These are phyloP conservation scores for Cosmorhoe ocellata DNA, from an alignment of 2,888 invertebrate species.

Conservation along the genomic window DNA sequence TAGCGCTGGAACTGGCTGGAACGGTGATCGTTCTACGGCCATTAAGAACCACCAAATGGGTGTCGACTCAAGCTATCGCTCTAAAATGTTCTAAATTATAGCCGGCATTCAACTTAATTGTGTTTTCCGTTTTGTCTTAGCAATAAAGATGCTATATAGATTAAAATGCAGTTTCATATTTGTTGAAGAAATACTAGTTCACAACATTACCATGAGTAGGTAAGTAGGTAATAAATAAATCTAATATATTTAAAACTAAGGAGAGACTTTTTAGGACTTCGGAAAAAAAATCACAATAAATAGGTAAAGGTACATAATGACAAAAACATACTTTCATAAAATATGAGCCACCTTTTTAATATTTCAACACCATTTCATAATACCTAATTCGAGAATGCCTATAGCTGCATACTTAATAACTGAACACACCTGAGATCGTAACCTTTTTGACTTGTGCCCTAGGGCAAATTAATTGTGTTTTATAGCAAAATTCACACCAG, in stretches of 20 bases:
- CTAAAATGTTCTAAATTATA: conserved; percentile 33
- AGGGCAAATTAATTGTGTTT: conserved; percentile 35
- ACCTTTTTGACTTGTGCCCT: conserved; percentile 33
- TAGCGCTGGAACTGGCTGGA: conserved; percentile 28
- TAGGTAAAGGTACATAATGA: too few relatives aligned
- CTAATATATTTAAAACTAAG: too few relatives aligned
- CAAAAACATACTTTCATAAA: too few relatives aligned
- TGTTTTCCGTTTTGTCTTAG: conserved; percentile 10
- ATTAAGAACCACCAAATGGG: conserved; percentile 32
- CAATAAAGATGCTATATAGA: conserved; percentile 7
- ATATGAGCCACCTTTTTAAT: not conserved
- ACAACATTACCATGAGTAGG: too few relatives aligned
- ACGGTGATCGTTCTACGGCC: conserved; percentile 42
- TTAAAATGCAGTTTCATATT: not conserved
- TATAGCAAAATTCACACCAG: conserved; percentile 13
- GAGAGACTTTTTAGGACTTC: too few relatives aligned
- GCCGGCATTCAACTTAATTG: conserved; percentile 20
- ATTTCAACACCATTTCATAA: not conserved
- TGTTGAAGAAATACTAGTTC: not conserved
- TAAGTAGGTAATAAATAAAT: too few relatives aligned
- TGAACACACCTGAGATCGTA: conserved; percentile 33
- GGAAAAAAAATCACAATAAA: too few relatives aligned
- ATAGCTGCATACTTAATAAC: conserved; percentile 24
- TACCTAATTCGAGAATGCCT: too few relatives aligned
- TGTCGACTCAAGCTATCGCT: conserved; percentile 29